Base-by-base conservation (phyloP, 2,797 vertebrate species). In the Eremophila alpestris region DNA sequence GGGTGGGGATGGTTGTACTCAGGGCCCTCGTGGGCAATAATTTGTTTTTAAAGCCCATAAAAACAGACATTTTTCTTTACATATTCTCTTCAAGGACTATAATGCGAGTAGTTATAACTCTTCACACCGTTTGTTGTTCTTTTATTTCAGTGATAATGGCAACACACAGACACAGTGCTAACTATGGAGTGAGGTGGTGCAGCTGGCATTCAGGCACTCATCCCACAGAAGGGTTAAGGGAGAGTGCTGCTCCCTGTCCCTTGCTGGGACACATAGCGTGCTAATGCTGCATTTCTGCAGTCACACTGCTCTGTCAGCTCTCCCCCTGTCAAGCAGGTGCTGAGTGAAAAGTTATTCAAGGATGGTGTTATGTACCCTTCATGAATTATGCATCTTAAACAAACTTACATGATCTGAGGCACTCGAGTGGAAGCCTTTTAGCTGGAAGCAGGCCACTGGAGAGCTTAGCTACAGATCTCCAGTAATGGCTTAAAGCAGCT, bases 311-410 rank as follows among this genome's bases (percentile, higher is more conserved):
- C 89, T 90, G 91, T 97, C 96, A 96, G 65, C 94, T 95, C 87
- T 62, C 88, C 90, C 96, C 90, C 86, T 93, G 96, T 96, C 95
- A 96, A 91, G 90, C 91, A 96, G 94, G 95, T 92, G 89, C 79
- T 71, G 91, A 97, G 94, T 96, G 95, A 96, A 95, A 97, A 98
- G 96, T 96, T 97, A 96, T 96, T 97, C 95, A 96, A 94, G 97
- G 94, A 93, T 97, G 95, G 96, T 98, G 97, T 97, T 97, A 96
- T 97, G 96, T 97, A 97, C 96, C 95, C 97, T 98, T 98, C 98
- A 98, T 98, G 97, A 99, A 99, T 98, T 98, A 98, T 98, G 97
- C 97, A 98, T 97, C 97, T 98, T 98, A 98, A 98, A 98, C 97
- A 98, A 99, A 98, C 97, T 97, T 97, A 98, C 97, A 98, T 96